Evolutionary conservation across 2,113 vertebrate species (phyloP).

Genomic region (Zootoca vivipara): DNA sequence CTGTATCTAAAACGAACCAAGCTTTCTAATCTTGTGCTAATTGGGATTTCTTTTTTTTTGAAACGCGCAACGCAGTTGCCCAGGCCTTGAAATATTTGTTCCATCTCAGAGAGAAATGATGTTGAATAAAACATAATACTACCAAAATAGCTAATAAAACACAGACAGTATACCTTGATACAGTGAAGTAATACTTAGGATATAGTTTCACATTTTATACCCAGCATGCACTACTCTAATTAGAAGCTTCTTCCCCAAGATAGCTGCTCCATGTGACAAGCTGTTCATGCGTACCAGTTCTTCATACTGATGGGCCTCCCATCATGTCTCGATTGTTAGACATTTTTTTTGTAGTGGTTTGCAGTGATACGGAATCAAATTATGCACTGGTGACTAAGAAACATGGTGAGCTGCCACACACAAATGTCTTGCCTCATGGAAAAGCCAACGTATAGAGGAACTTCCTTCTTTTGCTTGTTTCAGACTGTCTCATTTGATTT

Average conservation of each 20-base stretch:
- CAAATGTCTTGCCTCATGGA: neutral
- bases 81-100: constrained; percentile 58
- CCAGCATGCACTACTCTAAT: neutral
- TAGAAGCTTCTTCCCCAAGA: neutral
- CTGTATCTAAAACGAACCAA: constrained; percentile 49
- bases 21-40: constrained; percentile 29
- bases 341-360: neutral
- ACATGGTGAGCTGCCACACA: neutral
- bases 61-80: constrained; percentile 47
- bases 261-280: neutral
- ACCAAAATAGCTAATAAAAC: constrained; percentile 14
- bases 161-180: neutral
- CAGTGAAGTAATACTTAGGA: neutral
- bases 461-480: neutral
- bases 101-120: constrained; percentile 20
- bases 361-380: neutral
- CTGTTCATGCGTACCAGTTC: neutral
- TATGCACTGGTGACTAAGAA: neutral
- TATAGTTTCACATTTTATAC: neutral
- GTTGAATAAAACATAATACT: constrained; percentile 13
- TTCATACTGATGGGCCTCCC: neutral
- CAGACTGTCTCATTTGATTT: no score
- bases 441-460: neutral
- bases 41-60: constrained; percentile 8
- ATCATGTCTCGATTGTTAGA: neutral